Evolutionary conservation across 2,113 vertebrate species (phyloP), one percentile per base, ranked within the genome.

Genomic region (Xerus inauris): DNA sequence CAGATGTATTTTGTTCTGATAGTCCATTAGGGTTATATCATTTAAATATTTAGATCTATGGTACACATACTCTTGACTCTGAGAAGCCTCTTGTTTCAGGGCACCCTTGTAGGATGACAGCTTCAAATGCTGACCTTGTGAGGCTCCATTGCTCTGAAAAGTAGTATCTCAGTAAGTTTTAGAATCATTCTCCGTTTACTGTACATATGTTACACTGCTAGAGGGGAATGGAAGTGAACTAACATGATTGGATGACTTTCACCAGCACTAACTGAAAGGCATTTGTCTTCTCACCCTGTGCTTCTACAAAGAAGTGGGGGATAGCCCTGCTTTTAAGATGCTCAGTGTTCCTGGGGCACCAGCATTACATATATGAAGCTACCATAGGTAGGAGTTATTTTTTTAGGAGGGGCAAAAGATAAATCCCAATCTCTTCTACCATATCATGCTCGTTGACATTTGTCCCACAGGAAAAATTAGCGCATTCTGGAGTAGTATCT

Each of bases 361-460:
- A 5, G 42, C 2, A 3, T 69, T 13, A 35, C 35, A 82, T 28
- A 6, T 35, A 19, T 6, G n/a, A 75, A 89, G 38, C 42, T n/a
- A 22, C 76, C 22, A 35, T 13, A 65, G 32, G 42, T 73, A 64
- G n/a, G 8, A 73, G 16, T 30, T 89, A 16, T 85, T 96, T 96
- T 64, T 88, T 94, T 80, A 87, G 57, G 92, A 72, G 6, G 92
- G 65, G 14, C 62, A 81, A 92, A 95, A 59, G 51, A 79, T 64
- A 95, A 87, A 81, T 75, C 64, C 59, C 90, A 89, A 42, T 11
- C 22, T 84, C 72, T 87, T 81, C 76, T 80, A 38, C 87, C 71
- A 65, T 54, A 73, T 62, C 91, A 76, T 62, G 51, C 35, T 81
- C 73, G 72, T 87, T 94, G 77, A 84, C 64, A 54, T 89, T 76